Evolutionary conservation across 2,888 invertebrate genomes (phyloP), one percentile per base, ranked within the genome.

Genomic region (Polyommatus iphigenia): DNA sequence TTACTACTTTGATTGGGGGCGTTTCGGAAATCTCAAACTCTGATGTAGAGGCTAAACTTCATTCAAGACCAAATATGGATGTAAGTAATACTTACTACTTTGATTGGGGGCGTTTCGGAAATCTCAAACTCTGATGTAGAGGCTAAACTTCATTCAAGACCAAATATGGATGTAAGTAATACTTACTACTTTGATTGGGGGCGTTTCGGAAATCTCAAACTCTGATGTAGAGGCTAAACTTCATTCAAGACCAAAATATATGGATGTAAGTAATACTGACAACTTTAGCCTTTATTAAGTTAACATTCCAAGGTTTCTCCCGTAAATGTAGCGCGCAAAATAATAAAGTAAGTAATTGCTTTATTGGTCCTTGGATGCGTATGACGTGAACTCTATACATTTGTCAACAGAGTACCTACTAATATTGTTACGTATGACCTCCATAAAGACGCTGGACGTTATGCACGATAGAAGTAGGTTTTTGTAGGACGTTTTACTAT

Each of bases 401-500:
- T 62, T 46, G 50, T 73, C 73, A 24, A 50, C 73, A 24, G 20
- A 10, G 20, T 24, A 73, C 73, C 13, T 10, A 20, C 46, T 73
- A 75, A 54, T 50, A 24, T 20, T 18, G 75, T 75, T 75, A 50
- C 73, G 72, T 46, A 29, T 75, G 75, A 75, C 75, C 75, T 54
- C 75, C 50, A 75, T 24, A 24, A 54, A 50, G 72, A 20, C 20
- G 24, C 72, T 20, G 15, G n/a, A n/a, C 72, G 72, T 41, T 72
- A 41, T 32, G 50, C 73, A 24, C 46, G 73, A 73, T 73, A 73
- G 59, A 59, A 59, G 20, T 18, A 54, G 54, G 18, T 54, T 54
- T 15, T 46, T 46, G 10, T 46, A 24, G 24, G 24, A 24, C 24
- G 24, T 59, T 59, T 59, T 8, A 54, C 46, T 46, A 46, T 41